Base-by-base conservation (phyloP, 2,797 vertebrate genomes). In the Trichosurus vulpecula region DNA sequence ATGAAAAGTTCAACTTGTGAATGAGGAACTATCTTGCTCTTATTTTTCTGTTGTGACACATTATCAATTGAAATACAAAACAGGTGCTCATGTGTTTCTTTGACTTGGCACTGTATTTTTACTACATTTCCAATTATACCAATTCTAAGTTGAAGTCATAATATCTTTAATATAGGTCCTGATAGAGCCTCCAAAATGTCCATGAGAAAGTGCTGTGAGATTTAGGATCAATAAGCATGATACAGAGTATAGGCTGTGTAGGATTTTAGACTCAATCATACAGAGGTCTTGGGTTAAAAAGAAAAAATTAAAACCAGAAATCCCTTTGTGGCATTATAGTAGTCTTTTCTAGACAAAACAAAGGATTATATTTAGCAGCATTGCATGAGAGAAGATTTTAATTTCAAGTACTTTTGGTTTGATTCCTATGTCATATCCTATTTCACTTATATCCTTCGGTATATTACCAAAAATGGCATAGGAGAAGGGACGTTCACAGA, bases 1-100 rank as follows among this genome's bases (percentile, higher is more conserved):
- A 57, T 91, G 25, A 96, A 96, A 96, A 92, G 10, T 93, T 92
- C 27, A 95, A 52, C 47, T 90, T 74, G 91, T 6, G 93, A 93
- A 41, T 92, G 19, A 89, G 74, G 96, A 93, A 54, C 13, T 27
- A 47, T 12, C 3, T 51, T 87, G 74, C 74, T 87, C 74, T 25
- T 87, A 87, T 87, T 27, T 93, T 94, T 94, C 30, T 93, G 1
- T 41, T 52, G 19, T 93, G 35, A 54, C 2, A 41, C 91, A 94
- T 96, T 11, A 27, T 13, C 22, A 93, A 51, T 56, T 90, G 31
- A 27, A 51, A 93, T 95, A 93, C 93, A 93, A 94, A 95, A 51
- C 22, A 90, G 31, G 35, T 55, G 47, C 27, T 27, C 47, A 51
- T 52, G 16, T 41, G 0, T 6, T 1, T 95, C 14, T 96, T 90